These are phyloP conservation scores for Montipora capitata DNA, from an alignment of 92 coral and sea anemone species.

Conservation along the genomic window DNA sequence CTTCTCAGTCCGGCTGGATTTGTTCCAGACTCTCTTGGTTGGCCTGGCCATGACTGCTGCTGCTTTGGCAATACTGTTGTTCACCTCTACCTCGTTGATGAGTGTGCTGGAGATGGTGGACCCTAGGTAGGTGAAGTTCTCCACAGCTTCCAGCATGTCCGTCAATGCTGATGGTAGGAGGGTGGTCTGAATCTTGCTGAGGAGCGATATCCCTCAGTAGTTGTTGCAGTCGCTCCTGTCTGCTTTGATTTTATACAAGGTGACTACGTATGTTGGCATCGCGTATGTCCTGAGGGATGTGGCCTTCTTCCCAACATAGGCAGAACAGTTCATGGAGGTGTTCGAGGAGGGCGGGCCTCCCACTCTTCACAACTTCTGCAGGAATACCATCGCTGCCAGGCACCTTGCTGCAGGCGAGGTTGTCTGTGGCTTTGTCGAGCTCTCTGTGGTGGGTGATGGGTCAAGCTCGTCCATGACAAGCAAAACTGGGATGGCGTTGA, in stretches of 20 bases:
- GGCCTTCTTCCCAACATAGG: background rate
- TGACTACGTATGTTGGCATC: background rate
- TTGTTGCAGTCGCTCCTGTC: conserved; percentile 4
- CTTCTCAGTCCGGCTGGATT: no score
- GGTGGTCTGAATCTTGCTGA: conserved; percentile 19
- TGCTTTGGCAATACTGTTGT: no score
- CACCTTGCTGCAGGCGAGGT: no score
- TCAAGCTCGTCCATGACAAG: no score
- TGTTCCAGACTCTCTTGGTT: no score
- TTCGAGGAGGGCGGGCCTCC: background rate
- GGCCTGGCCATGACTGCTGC: no score
- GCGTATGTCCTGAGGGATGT: background rate
- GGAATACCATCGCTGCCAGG: background rate
- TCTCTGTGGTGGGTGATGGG: background rate
- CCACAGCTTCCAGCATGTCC: conserved; percentile 8
- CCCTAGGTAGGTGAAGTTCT: no score
- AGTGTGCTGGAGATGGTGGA: no score
- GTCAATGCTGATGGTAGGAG: conserved; percentile 20
- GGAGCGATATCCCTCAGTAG: background rate
- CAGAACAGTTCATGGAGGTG: background rate
- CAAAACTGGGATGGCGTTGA: no score
- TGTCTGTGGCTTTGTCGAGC: background rate
- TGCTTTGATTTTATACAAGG: background rate
- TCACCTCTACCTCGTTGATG: no score
- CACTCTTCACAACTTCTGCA: background rate